Base-by-base conservation (phyloP, 2,797 vertebrate genomes). In the Sphenopsis melanotis region DNA sequence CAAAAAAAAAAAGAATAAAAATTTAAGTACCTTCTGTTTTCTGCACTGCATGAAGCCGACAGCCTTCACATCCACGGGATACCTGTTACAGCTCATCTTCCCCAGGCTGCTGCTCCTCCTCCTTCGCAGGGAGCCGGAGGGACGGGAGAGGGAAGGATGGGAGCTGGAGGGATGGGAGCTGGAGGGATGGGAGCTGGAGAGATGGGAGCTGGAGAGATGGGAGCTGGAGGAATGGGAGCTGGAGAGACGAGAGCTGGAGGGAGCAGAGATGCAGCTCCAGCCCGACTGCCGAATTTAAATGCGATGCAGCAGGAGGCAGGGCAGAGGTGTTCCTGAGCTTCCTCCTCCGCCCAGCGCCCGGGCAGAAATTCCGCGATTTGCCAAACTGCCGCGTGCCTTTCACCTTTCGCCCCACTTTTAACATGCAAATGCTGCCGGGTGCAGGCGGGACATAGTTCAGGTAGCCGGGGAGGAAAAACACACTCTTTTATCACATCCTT, bases 21-120 rank as follows among this genome's bases (percentile, higher is more conserved):
- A 19, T 5, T 26, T 2, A 75, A 36, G 4, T 94, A 98, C 97
- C 97, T 96, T 97, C 74, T 96, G 71, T 42, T 91, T 97, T 17
- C 63, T 72, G 41, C 95, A 90, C 10, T 97, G 96, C 81, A 98
- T 90, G 64, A 98, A 70, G 20, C 96, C 97, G 0, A 97, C 80
- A 11, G 95, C 95, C 29, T 88, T 97, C 59, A 96, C 95, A 1
- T 92, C 91, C 89, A 97, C 83, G 0, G 97, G 97, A 65, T 91
- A 96, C 49, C 97, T 84, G 50, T 8, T 4, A 37, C 65, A 78
- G 81, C 75, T 95, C 94, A 93, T 96, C 56, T 13, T 87, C 47
- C 61, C 26, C 52, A 4, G 6, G 11, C 64, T 15, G 65, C n/a
- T 59, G 5, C 60, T 66, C 19, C 37, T 66, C 19, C 37, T 66